Evolutionary conservation across 2,888 invertebrate species (phyloP).

Genomic region (Macropis europaea): DNA sequence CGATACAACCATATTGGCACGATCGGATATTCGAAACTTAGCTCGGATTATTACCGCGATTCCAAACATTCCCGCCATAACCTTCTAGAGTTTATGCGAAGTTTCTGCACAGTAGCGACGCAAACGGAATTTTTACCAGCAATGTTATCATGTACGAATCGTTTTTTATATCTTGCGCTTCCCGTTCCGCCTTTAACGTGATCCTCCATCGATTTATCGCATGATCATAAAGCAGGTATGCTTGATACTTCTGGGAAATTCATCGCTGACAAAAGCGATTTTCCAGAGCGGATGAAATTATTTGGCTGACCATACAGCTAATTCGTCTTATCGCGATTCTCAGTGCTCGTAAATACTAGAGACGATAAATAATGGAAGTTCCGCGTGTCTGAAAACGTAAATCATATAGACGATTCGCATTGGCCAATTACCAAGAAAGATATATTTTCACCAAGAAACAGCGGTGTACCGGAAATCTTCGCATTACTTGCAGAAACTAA

Average conservation of each 20-base stretch:
- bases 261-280: background rate
- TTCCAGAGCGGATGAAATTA: background rate
- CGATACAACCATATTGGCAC: background rate
- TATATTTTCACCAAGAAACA: constrained; percentile 6
- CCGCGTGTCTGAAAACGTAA: background rate
- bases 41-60: constrained; percentile 20
- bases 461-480: constrained; percentile 7
- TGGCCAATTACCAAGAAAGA: constrained; percentile 23
- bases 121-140: constrained; percentile 37
- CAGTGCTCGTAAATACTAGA: background rate
- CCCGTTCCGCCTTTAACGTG: background rate
- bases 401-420: constrained; percentile 14
- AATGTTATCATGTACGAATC: constrained; percentile 27
- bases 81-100: constrained; percentile 22
- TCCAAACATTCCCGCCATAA: constrained; percentile 17
- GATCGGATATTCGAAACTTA: constrained; percentile 25
- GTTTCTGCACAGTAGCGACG: constrained; percentile 10
- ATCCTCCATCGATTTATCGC: constrained; percentile 16
- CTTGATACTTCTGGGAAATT: background rate
- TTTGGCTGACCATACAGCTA: background rate
- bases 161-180: constrained; percentile 8
- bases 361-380: constrained; percentile 20
- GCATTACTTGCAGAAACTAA: background rate
- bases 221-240: background rate
- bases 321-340: constrained; percentile 2